Evolutionary conservation across 2,797 vertebrate species (phyloP), one percentile per base, ranked within the genome.

Genomic region (Varecia variegata): DNA sequence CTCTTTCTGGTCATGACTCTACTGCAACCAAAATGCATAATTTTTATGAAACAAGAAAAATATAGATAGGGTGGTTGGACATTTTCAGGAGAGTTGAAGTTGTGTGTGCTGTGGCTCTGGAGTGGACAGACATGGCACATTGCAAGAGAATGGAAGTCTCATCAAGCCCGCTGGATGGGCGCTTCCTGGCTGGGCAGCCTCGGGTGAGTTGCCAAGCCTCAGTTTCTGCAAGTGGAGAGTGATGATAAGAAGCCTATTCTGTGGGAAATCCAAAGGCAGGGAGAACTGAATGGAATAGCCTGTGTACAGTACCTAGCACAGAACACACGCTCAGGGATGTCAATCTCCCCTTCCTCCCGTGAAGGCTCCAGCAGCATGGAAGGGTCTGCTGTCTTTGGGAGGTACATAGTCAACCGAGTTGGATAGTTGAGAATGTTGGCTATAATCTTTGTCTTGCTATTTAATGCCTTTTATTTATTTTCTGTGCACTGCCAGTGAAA

Each of bases 391-490:
- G n/a, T 74, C 80, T 47, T 23, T 32, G 43, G 10, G 8, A 65
- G 11, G 32, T 58, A 87, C 76, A 56, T 82, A 62, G 15, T 47
- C 32, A 65, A 81, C n/a, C 0, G 9, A 23, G 47, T 38, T 80
- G 50, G 32, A 45, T 65, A 65, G 85, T 40, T 74, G 68, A 50
- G 74, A 47, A 47, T 80, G 27, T 93, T 91, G 80, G 32, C 62
- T 92, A 1, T 74, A 43, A 92, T 70, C 62, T 43, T 52, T 65
- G 70, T 60, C 74, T 47, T 67, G 71, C 23, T 91, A 3, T 35
- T 85, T 92, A 87, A 79, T 92, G 43, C 71, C 23, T 73, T 74
- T 74, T 94, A 18, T 77, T 92, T 88, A 32, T 67, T 91, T 86
- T 82, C 73, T 90, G 17, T 90, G 71, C 81, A 73, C 60, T 79